phyloP scores from a whole-genome alignment of 2,797 vertebrate species.

The Odontamblyopus rebecca region DNA sequence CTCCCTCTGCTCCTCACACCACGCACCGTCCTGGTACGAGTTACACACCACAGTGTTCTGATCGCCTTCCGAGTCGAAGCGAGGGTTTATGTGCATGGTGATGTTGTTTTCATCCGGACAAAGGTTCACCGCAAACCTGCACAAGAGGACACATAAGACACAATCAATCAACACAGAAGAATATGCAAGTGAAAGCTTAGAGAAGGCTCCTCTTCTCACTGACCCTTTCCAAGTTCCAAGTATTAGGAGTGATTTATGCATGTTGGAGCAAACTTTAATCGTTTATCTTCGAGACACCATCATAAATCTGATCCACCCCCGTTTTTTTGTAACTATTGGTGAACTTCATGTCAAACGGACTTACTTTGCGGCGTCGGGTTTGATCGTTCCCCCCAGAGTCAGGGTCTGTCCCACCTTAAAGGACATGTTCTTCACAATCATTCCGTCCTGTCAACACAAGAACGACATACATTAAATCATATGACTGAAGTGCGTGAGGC shows the following conservation, averaged over 20 bases:
- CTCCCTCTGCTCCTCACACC: slow-evolving; percentile 74
- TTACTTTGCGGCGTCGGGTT: slow-evolving; percentile 66
- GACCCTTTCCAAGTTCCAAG: no score
- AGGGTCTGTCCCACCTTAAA: slow-evolving; percentile 78
- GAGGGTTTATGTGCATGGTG: slow-evolving; percentile 76
- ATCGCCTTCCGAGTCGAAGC: slow-evolving; percentile 76
- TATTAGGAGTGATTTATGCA: no score
- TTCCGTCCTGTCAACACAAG: slow-evolving; percentile 48
- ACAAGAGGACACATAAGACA: neutral
- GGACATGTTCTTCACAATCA: slow-evolving; percentile 77
- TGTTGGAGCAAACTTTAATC: no score
- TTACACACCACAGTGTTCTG: slow-evolving; percentile 72
- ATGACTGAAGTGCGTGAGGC: no score
- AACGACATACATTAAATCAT: neutral
- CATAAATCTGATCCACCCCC: no score
- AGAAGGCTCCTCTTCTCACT: no score
- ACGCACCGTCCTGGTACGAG: slow-evolving; percentile 69
- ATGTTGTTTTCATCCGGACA: slow-evolving; percentile 61
- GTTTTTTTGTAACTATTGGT: no score
- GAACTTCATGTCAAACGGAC: slow-evolving; percentile 6
- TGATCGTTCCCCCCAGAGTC: slow-evolving; percentile 65
- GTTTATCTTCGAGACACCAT: no score
- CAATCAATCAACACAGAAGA: no score
- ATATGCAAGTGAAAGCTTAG: no score
- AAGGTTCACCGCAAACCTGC: slow-evolving; percentile 77